These are phyloP conservation scores for Lathronympha strigana DNA, from an alignment of 2,888 invertebrate species.

Conservation along the genomic window DNA sequence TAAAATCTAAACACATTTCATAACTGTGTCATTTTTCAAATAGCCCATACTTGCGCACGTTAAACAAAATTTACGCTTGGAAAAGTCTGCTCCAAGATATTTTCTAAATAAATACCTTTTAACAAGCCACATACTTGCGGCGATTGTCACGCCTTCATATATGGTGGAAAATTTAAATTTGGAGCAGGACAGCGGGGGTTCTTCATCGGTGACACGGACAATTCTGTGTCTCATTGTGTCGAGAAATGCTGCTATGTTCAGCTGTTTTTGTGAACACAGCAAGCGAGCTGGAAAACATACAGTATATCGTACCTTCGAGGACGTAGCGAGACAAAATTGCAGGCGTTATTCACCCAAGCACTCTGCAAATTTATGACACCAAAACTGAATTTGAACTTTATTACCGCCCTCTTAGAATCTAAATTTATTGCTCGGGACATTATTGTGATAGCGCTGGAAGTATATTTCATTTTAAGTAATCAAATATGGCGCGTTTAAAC, in stretches of 20 bases:
- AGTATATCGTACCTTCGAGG: constrained; percentile 39
- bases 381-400: constrained; percentile 38
- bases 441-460: constrained; percentile 33
- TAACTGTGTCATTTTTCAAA: not conserved
- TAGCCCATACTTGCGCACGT: not conserved
- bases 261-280: constrained; percentile 10
- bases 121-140: constrained; percentile 39
- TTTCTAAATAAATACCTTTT: constrained; percentile 37
- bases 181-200: constrained; percentile 21
- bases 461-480: constrained; percentile 41
- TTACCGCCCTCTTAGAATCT: constrained; percentile 28
- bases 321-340: constrained; percentile 36
- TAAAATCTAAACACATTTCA: not conserved
- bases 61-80: constrained; percentile 29
- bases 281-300: constrained; percentile 21
- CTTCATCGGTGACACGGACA: not conserved
- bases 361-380: constrained; percentile 34
- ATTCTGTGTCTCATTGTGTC: constrained; percentile 23
- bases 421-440: constrained; percentile 33
- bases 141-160: constrained; percentile 38
- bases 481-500: constrained; percentile 31
- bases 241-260: not conserved
- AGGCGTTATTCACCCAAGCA: constrained; percentile 36
- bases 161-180: constrained; percentile 43
- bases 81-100: constrained; percentile 31